Base-by-base conservation (phyloP, 2,888 invertebrate genomes). In the Meiosimyza platycephala region DNA sequence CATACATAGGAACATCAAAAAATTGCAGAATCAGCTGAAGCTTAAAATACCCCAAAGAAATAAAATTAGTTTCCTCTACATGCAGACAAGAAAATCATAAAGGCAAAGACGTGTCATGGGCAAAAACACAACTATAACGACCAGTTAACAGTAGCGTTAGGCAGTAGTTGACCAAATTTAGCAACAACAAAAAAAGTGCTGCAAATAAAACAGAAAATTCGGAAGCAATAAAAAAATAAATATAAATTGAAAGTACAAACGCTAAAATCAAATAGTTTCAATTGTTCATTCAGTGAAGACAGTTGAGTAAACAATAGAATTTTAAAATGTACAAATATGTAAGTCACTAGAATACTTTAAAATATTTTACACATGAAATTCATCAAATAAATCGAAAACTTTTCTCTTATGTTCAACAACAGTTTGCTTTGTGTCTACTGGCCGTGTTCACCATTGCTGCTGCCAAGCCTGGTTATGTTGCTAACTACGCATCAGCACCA, bases 391-490 rank as follows among this genome's bases (percentile, higher is more conserved):
- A 40, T 33, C 3, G 7, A 11, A 63, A 22, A 59, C 18, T 63
- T 63, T 64, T 11, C 13, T 28, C 51, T 22, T 7, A 1, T 47
- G 9, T 16, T 60, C 28, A 62, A 15, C 28, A 62, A 15, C 60
- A 78, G 78, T 71, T 75, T 33, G 65, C 77, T 72, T 33, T 79
- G 57, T 78, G 76, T 62, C 77, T 79, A 16, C 59, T 80, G 60
- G 79, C 78, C 67, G 28, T 79, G 15, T n/a, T 80, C 55, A 79
- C 78, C 11, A 67, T 73, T 54, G 77, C 75, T 18, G 76, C 76
- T 64, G 80, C 79, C 71, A 80, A 80, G 48, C 80, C 80, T 2
- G 78, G 72, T 59, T 22, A 78, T 62, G 71, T 80, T 16, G 76
- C 79, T 15, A 75, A 75, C 6, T 78, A 78, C 60, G 18, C 64